These are phyloP conservation scores for Micronycteris hirsuta DNA, from an alignment of 2,113 vertebrate genomes.

Conservation along the genomic window DNA sequence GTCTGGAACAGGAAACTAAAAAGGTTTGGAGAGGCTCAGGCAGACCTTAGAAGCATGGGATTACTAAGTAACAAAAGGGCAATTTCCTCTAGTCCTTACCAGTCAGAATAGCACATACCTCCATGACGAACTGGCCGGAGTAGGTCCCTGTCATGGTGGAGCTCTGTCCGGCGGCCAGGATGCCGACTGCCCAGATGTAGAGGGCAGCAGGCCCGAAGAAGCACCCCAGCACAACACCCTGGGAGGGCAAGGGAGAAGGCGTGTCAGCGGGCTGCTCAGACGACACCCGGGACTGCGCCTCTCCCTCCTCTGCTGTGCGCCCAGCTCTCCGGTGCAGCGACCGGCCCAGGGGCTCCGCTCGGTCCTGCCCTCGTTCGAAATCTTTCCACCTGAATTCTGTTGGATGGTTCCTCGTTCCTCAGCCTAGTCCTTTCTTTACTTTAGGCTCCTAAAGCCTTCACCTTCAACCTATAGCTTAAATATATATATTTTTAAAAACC, in stretches of 20 bases:
- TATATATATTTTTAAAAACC: neutral
- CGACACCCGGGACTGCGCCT: neutral
- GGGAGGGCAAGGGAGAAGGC: neutral
- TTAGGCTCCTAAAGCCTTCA: neutral
- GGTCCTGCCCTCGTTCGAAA: neutral
- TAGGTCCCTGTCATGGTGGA: conserved; percentile 99
- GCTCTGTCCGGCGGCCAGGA: conserved; percentile 97
- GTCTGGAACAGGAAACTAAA: neutral
- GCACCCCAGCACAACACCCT: conserved; percentile 94
- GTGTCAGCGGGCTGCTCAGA: neutral
- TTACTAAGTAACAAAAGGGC: neutral
- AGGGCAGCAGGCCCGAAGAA: conserved; percentile 93
- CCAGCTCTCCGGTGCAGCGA: neutral
- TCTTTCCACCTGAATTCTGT: neutral
- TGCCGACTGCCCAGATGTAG: conserved; percentile 97
- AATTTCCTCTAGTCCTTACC: too few species aligned
- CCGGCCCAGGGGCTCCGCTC: neutral
- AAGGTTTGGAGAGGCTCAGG: neutral
- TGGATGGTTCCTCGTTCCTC: neutral
- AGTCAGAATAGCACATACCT: conserved; percentile 80
- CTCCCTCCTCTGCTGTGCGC: neutral
- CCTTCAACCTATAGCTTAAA: neutral
- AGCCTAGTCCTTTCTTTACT: neutral
- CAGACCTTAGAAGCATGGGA: neutral
- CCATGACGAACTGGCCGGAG: conserved; percentile 98